Evolutionary conservation across 1,140 invertebrate species (phyloP).

Genomic region (Prorops nasuta): DNA sequence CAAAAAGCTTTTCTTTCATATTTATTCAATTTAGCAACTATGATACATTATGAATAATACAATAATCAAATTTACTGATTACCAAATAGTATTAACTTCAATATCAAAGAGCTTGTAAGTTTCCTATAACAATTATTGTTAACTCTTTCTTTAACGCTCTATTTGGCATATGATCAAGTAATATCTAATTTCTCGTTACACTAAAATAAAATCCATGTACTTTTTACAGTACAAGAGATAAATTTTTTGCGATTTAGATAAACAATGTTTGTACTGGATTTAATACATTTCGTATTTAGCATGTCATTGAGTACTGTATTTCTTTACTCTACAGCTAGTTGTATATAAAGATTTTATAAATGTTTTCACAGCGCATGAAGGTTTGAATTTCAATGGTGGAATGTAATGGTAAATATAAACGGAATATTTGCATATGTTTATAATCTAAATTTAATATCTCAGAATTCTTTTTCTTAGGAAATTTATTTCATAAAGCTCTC

Average conservation of each 20-base stretch:
- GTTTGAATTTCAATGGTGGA: constrained; percentile 26
- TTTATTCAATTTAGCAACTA: neutral
- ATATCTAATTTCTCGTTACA: too few relatives aligned
- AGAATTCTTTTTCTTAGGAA: too few relatives aligned
- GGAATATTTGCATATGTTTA: constrained; percentile 5
- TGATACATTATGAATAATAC: constrained; percentile 2
- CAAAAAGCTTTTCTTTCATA: constrained; percentile 13
- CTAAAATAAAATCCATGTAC: too few relatives aligned
- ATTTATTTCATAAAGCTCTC: too few relatives aligned
- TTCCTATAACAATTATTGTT: too few relatives aligned
- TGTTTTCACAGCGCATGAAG: constrained; percentile 20
- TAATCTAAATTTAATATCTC: too few relatives aligned
- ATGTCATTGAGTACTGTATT: constrained; percentile 1
- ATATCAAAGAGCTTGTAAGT: constrained; percentile 28
- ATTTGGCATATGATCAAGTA: too few relatives aligned
- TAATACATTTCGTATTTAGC: constrained; percentile 20
- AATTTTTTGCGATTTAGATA: too few relatives aligned
- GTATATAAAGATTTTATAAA: constrained; percentile 28
- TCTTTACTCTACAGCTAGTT: neutral
- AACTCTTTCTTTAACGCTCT: too few relatives aligned
- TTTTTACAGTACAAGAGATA: too few relatives aligned
- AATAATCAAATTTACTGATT: constrained; percentile 12
- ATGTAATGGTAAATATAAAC: constrained; percentile 23
- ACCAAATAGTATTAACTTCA: constrained; percentile 29
- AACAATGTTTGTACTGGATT: constrained; percentile 39